A percentile compares a stretch with the other conserved stretches of the same genome.
Evolutionary conservation across 2,797 vertebrate species (phyloP).

Genomic region (Onychomys leucogaster): DNA sequence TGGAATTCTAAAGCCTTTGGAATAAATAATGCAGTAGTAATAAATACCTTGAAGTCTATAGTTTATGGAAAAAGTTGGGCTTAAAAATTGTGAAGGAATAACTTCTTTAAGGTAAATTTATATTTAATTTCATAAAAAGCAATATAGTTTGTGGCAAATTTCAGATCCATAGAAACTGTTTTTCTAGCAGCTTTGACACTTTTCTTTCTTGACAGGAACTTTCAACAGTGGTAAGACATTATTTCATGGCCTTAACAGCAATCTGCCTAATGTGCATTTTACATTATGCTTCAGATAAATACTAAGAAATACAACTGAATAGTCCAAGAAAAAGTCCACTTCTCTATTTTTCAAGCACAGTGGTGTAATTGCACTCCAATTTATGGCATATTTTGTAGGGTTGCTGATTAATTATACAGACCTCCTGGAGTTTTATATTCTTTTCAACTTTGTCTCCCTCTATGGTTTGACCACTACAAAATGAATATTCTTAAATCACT

Average conservation of each 20-base stretch:
- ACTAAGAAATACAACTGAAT: conserved; percentile 73
- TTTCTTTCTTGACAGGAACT: conserved; percentile 26
- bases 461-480: conserved; percentile 55
- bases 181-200: conserved; percentile 32
- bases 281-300: conserved; percentile 57
- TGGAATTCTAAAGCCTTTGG: neutral
- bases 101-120: conserved; percentile 6
- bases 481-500: conserved; percentile 52
- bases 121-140: conserved; percentile 18
- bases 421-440: conserved; percentile 74
- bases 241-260: conserved; percentile 17
- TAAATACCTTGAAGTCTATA: neutral
- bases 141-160: neutral
- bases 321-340: conserved; percentile 50
- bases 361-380: conserved; percentile 65
- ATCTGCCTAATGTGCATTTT: conserved; percentile 51
- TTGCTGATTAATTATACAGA: conserved; percentile 79
- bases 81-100: neutral
- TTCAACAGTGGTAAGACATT: neutral
- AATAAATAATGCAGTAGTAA: neutral
- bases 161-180: conserved; percentile 11
- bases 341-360: conserved; percentile 65
- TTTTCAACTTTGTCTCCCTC: conserved; percentile 72
- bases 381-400: conserved; percentile 58
- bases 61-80: neutral